Conservation (phyloP, 2,113 vertebrate species). For the Pedionomus torquatus region DNA sequence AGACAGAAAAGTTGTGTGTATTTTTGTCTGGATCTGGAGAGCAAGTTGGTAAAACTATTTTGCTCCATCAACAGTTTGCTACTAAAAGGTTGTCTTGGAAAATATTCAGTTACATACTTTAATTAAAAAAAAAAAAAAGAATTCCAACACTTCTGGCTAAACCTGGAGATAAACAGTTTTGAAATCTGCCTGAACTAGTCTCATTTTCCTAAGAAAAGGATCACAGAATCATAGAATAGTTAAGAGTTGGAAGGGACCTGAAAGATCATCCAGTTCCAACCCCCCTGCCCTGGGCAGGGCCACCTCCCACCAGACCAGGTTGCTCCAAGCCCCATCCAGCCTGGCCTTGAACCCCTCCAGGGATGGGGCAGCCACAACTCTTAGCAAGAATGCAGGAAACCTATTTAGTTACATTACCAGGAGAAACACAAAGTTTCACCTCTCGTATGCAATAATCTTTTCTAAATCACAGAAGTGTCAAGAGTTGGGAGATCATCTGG, state of each 20-base stretch:
- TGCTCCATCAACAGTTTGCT: neutral
- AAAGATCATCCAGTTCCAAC: no score
- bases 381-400: neutral
- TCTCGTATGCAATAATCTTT: neutral
- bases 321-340: no score
- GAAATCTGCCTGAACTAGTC: neutral
- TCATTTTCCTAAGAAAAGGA: neutral
- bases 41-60: neutral
- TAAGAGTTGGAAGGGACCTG: no score
- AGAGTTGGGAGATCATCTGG: no score
- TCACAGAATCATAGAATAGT: no score
- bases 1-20: neutral
- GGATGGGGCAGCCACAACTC: no score
- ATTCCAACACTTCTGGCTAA: neutral
- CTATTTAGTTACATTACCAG: neutral
- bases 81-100: neutral
- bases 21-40: neutral
- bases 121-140: neutral
- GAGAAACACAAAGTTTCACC: neutral
- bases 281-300: no score
- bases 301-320: no score
- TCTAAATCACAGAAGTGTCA: no score
- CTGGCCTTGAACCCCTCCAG: no score
- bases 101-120: neutral
- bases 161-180: neutral